Evolutionary conservation across 2,113 vertebrate genomes (phyloP).

Genomic region (Sylvia atricapilla): DNA sequence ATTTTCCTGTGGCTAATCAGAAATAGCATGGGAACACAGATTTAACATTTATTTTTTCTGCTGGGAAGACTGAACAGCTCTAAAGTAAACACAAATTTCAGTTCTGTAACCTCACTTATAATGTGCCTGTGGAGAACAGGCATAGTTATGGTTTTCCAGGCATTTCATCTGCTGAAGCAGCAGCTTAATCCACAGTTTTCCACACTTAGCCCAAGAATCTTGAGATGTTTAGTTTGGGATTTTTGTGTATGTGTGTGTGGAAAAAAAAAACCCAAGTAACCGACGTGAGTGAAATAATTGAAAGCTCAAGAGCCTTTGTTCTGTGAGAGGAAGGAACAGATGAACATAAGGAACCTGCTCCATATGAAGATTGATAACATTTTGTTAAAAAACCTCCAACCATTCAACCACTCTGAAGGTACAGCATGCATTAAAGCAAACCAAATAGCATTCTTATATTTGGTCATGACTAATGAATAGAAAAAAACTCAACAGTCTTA

Average conservation of each 20-base stretch:
- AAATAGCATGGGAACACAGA: neutral
- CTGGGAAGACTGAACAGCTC: neutral
- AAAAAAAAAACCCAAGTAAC: neutral
- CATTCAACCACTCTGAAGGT: neutral
- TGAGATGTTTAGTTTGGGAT: neutral
- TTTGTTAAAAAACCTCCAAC: neutral
- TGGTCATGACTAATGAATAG: neutral
- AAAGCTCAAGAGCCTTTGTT: neutral
- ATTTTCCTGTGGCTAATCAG: neutral
- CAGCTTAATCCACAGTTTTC: neutral
- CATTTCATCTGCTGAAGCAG: neutral
- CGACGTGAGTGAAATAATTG: neutral
- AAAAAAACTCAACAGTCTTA: neutral
- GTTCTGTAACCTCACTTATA: neutral
- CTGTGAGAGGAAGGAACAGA: neutral
- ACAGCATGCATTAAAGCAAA: neutral
- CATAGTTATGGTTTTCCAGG: rapidly evolving
- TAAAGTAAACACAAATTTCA: neutral
- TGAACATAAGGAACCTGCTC: neutral
- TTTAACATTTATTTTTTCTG: neutral
- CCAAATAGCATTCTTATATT: neutral
- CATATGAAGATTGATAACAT: neutral
- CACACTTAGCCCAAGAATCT: neutral
- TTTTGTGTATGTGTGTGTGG: neutral
- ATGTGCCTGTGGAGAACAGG: rapidly evolving